These are phyloP conservation scores for Kryptopterus vitreolus DNA, from an alignment of 2,797 vertebrate genomes.

Conservation along the genomic window DNA sequence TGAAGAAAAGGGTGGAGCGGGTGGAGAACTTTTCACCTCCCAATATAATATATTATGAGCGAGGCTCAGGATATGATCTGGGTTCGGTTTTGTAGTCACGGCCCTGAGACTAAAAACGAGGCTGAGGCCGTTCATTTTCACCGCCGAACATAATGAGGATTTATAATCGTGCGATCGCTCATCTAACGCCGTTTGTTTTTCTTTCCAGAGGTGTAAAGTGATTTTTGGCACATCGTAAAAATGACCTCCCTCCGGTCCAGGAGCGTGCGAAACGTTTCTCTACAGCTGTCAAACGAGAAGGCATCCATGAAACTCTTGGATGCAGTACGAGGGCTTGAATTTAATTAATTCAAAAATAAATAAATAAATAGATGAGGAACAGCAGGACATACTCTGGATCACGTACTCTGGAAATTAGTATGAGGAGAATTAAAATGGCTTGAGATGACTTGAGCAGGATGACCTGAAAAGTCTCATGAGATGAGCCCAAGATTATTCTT, in stretches of 20 bases:
- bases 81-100: not conserved
- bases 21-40: too few species aligned
- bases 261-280: not conserved
- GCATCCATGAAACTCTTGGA: not conserved
- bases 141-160: not conserved
- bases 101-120: not conserved
- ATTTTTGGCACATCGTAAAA: slow-evolving; percentile 10
- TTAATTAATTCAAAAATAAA: too few species aligned
- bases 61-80: not conserved
- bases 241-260: not conserved
- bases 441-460: not conserved
- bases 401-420: not conserved
- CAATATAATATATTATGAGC: too few species aligned
- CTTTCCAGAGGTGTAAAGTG: not conserved
- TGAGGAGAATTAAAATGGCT: not conserved
- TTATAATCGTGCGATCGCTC: not conserved
- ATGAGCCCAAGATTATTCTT: not conserved
- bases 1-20: too few species aligned
- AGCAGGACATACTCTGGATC: not conserved
- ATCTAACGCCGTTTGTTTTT: not conserved
- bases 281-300: not conserved
- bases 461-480: not conserved
- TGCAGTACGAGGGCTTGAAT: not conserved
- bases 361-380: too few species aligned
- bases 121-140: not conserved